These are phyloP conservation scores for Paramacrobiotus metropolitanus DNA, from an alignment of 1,140 invertebrate genomes.

Conservation along the genomic window DNA sequence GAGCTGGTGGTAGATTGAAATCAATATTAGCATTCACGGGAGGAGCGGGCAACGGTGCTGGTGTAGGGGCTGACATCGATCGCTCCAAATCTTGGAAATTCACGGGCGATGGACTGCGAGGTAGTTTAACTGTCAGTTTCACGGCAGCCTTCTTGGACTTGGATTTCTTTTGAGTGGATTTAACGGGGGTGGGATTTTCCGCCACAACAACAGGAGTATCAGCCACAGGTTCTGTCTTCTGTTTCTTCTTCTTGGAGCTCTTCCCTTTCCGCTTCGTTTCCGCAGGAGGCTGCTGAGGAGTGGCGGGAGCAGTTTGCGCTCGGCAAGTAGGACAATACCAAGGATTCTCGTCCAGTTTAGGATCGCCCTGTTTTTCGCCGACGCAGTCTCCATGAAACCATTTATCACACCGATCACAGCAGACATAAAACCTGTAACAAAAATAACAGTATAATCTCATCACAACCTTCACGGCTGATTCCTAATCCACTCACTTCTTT, in stretches of 20 bases:
- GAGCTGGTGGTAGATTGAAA: not conserved
- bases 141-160: no score
- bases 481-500: constrained; percentile 22
- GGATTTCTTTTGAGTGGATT: no score
- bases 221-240: not conserved
- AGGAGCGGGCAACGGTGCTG: not conserved
- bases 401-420: constrained; percentile 85
- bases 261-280: no score
- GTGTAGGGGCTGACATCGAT: no score
- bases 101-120: no score
- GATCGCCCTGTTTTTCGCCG: constrained; percentile 72
- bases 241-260: not conserved
- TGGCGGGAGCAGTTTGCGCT: not conserved
- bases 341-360: constrained; percentile 23
- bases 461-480: not conserved
- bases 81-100: no score
- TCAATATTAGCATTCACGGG: not conserved
- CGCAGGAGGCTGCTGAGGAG: not conserved
- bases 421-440: constrained; percentile 57
- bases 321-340: constrained; percentile 57
- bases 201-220: no score
- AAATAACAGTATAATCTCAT: not conserved
- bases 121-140: no score
- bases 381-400: constrained; percentile 97
- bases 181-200: no score